These are phyloP conservation scores for Chitala chitala DNA, from an alignment of 2,113 vertebrate genomes.

Conservation along the genomic window DNA sequence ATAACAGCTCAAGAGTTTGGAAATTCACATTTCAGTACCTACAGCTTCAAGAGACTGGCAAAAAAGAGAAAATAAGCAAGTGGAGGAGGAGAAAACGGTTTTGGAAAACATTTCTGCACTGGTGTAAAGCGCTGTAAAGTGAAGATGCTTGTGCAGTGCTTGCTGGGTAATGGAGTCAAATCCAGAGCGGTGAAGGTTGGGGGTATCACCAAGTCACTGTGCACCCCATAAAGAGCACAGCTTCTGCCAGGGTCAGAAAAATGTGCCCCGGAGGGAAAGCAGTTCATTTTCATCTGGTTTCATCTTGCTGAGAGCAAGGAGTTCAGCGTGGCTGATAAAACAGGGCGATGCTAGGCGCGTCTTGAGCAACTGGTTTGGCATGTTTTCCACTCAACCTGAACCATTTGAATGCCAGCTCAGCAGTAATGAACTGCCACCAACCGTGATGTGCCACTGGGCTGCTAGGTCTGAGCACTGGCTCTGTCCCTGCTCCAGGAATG, in stretches of 20 bases:
- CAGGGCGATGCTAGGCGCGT: not conserved
- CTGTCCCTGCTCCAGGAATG: conserved; percentile 4
- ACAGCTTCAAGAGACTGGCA: conserved; percentile 25
- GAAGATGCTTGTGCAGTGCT: conserved; percentile 11
- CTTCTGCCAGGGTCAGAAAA: not conserved
- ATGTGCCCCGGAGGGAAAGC: not conserved
- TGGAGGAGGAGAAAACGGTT: conserved; percentile 13
- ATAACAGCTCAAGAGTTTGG: conserved; percentile 38
- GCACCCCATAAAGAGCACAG: not conserved
- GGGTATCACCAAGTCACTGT: not conserved
- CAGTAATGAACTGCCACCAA: not conserved
- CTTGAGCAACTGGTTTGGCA: not conserved
- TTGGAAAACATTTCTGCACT: conserved; percentile 11
- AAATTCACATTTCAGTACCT: conserved; percentile 33
- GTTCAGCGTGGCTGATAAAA: not conserved
- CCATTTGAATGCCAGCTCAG: not conserved
- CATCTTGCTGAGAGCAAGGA: not conserved
- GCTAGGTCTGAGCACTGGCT: not conserved
- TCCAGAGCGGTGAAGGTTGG: not conserved
- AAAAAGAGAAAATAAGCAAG: conserved; percentile 16
- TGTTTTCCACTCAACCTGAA: too few species aligned
- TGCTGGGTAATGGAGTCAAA: not conserved
- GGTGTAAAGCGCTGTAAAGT: conserved; percentile 1
- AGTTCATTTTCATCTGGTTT: not conserved
- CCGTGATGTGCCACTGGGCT: too few species aligned